Conservation (phyloP, 2,888 invertebrate species). For the Parnassius orleans region DNA sequence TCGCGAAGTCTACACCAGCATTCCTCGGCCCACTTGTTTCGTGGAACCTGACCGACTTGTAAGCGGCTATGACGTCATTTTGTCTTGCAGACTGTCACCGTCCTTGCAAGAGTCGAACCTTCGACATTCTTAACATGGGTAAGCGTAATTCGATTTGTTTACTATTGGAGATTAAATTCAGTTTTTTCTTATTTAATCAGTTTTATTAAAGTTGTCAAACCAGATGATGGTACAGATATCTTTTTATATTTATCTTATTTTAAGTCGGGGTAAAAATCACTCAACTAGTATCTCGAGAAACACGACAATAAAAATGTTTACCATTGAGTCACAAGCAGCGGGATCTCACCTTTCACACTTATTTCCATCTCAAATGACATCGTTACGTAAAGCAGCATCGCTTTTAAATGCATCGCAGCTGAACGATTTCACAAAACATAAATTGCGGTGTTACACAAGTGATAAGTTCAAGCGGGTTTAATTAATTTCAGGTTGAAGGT, state of each 20-base stretch:
- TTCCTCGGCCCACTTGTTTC: background rate
- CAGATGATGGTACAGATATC: too few species aligned
- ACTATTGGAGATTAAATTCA: too few species aligned
- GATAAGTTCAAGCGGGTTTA: too few species aligned
- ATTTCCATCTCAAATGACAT: conserved; percentile 38
- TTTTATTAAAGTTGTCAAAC: too few species aligned
- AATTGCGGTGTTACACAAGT: background rate
- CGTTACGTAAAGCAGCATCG: conserved; percentile 20
- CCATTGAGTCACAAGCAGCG: conserved; percentile 18
- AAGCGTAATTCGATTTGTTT: background rate
- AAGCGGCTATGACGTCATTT: background rate
- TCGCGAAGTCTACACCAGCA: background rate
- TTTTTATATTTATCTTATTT: too few species aligned
- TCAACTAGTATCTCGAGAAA: background rate
- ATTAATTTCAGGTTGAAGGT: too few species aligned
- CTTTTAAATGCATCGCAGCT: conserved; percentile 7
- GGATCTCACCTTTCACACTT: conserved; percentile 35
- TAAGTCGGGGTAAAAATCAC: too few species aligned
- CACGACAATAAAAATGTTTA: conserved; percentile 10
- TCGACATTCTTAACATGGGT: background rate
- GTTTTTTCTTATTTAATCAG: too few species aligned
- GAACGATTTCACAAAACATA: conserved; percentile 4
- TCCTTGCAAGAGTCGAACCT: background rate
- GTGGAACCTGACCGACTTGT: background rate
- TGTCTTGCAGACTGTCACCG: background rate